Evolutionary conservation across 2,888 invertebrate species (phyloP), one percentile per base, ranked within the genome.

Genomic region (Tenthredo notha): DNA sequence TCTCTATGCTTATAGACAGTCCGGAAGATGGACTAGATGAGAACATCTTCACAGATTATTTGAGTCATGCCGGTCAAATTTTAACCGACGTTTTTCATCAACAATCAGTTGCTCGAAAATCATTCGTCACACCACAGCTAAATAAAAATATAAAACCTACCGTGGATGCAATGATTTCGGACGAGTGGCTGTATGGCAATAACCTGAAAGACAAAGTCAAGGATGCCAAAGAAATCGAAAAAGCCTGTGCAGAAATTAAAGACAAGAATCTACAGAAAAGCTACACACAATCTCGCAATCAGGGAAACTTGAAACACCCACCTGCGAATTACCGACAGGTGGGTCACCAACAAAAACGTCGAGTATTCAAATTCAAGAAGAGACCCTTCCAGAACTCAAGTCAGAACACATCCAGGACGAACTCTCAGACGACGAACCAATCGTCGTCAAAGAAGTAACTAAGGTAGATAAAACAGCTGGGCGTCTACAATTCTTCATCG

Each of bases 301-400:
- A 85, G 85, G 85, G 80, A 85, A 85, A 85, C 75, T 54, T 12
- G 50, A 87, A 58, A 54, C 75, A 84, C 86, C 86, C 84, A 85
- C 86, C 85, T 80, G 70, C 84, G 67, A 33, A 10, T 43, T 47
- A 67, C 54, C 58, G 50, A 29, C 87, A 86, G 86, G 85, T 84
- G 86, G 86, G 85, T 84, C 47, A 78, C 12, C 43, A 83, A 18
- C 85, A 78, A 18, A 85, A 54, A 33, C 67, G 84, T 50, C 84
- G 61, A 84, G 2, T 3, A 6, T 3, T 65, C 0, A 2, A 40
- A 2, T 84, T 84, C 84, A 75, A 40, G 25, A 0, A 10, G 12
- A 84, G 21, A 33, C 29, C 29, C 2, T 1, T 33, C 29, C 29
- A 33, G 29, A 33, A 33, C 29, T 33, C 29, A 33, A 33, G 1